Evolutionary conservation across 2,888 invertebrate species (phyloP).

Genomic region (Sericinus montela): DNA sequence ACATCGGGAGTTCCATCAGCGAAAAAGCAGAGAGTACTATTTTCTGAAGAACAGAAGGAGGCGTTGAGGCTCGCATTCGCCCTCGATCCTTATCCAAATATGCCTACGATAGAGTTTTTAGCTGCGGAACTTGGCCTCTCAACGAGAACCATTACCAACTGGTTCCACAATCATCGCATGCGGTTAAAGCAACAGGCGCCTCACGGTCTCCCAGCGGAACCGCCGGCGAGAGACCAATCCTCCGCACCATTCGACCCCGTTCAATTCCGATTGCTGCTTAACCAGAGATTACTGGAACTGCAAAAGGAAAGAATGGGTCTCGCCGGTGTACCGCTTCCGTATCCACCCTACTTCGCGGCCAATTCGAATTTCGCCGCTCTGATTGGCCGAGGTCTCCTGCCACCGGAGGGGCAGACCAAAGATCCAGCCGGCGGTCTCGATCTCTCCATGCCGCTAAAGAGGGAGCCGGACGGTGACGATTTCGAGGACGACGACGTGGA

Average conservation of each 20-base stretch:
- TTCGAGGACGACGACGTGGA: conserved; percentile 90
- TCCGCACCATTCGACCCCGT: conserved; percentile 93
- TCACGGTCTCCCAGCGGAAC: conserved; percentile 86
- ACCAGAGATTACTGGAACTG: conserved; percentile 92
- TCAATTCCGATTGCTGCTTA: conserved; percentile 92
- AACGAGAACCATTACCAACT: conserved; percentile 98
- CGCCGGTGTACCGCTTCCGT: conserved; percentile 86
- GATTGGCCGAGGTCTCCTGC: conserved; percentile 83
- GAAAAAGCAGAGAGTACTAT: conserved; percentile 96
- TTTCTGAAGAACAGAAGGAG: conserved; percentile 99
- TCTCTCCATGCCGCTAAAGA: conserved; percentile 91
- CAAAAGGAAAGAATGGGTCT: conserved; percentile 91
- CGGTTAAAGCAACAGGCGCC: conserved; percentile 95
- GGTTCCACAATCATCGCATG: conserved; percentile 99
- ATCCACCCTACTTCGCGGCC: conserved; percentile 87
- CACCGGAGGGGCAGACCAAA: conserved; percentile 81
- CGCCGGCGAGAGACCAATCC: conserved; percentile 86
- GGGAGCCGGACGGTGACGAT: conserved; percentile 87
- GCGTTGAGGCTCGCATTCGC: conserved; percentile 96
- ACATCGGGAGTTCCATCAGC: conserved; percentile 88
- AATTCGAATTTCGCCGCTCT: conserved; percentile 88
- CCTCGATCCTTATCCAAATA: conserved; percentile 97
- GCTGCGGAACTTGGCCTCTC: conserved; percentile 94
- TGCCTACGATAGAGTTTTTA: conserved; percentile 96
- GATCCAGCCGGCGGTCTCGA: conserved; percentile 93